A percentile compares a stretch with the other conserved stretches of the same genome.
phyloP scores from a whole-genome alignment of 92 coral and sea anemone species.

The Umimayanthus kanabou region DNA sequence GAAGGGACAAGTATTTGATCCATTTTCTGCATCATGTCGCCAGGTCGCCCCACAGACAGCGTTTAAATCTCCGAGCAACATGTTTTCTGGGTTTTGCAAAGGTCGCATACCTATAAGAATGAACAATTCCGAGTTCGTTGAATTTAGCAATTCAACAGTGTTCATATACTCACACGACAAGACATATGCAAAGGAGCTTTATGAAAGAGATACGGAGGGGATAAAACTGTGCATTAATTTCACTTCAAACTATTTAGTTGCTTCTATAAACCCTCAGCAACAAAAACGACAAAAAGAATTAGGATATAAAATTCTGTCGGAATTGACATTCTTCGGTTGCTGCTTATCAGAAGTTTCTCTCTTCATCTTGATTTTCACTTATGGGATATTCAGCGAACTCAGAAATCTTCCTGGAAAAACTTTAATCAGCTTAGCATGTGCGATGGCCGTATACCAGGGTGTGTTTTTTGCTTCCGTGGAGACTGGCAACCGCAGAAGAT shows the following conservation, averaged over 20 bases:
- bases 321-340: constrained; percentile 6
- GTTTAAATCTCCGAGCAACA: not conserved
- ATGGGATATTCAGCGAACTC: constrained; percentile 27
- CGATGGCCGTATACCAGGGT: constrained; percentile 25
- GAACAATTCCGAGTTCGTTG: constrained; percentile 3
- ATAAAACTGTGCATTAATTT: constrained; percentile 24
- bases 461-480: constrained; percentile 18
- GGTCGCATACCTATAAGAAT: not conserved
- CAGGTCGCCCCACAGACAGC: not conserved
- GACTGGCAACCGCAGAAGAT: not conserved
- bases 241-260: not conserved
- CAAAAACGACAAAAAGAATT: not conserved
- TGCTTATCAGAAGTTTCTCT: constrained; percentile 35
- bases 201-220: not conserved
- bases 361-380: constrained; percentile 16
- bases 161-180: constrained; percentile 25
- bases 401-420: constrained; percentile 36
- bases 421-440: constrained; percentile 16
- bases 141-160: constrained; percentile 4
- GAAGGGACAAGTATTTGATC: constrained; percentile 13
- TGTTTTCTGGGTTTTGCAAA: not conserved
- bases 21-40: constrained; percentile 13
- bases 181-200: not conserved
- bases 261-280: not conserved
- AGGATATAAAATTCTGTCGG: not conserved